Base-by-base conservation (phyloP, 2,888 invertebrate species). In the Globia sparganii region DNA sequence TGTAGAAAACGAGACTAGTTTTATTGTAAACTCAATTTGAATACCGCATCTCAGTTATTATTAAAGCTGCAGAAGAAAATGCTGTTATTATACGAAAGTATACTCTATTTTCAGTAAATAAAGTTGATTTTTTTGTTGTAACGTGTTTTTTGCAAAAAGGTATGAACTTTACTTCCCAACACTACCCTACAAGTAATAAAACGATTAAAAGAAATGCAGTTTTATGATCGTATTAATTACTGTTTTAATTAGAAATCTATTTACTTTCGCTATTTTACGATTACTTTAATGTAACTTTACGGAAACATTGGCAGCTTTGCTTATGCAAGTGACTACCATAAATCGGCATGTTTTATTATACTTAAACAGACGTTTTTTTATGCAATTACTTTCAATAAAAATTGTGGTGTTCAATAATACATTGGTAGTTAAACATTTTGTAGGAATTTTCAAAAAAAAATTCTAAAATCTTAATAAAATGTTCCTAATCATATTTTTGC, bases 151-250 rank as follows among this genome's bases (percentile, higher is more conserved):
- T 69, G 80, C 68, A 82, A 65, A 71, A 83, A 70, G 25, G 9
- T 58, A 64, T 79, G 71, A 65, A 75, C 40, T 64, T 73, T 64
- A 65, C 43, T 77, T 71, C 25, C 53, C 53, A 83, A 78, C 71
- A 81, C 71, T 71, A 56, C 28, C n/a, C 25, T 58, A 59, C 70
- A 61, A 74, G 73, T 58, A 75, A 73, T 66, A 81, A 81, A 77
- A 69, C 53, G 25, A 62, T 76, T 74, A 59, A 78, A 82, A 83
- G 65, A 79, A 84, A 77, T 66, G 49, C 43, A 65, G 62, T 77
- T 84, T 84, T 79, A 86, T 74, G 64, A 46, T 66, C n/a, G 71
- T 77, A 86, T 82, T 86, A 80, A 84, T 83, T 83, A 78, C 75
- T 58, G 64, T 61, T 80, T 86, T 84, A 80, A 84, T 79, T 75